These are phyloP conservation scores for Seira ritae DNA, from an alignment of 2,888 invertebrate species.

Conservation along the genomic window DNA sequence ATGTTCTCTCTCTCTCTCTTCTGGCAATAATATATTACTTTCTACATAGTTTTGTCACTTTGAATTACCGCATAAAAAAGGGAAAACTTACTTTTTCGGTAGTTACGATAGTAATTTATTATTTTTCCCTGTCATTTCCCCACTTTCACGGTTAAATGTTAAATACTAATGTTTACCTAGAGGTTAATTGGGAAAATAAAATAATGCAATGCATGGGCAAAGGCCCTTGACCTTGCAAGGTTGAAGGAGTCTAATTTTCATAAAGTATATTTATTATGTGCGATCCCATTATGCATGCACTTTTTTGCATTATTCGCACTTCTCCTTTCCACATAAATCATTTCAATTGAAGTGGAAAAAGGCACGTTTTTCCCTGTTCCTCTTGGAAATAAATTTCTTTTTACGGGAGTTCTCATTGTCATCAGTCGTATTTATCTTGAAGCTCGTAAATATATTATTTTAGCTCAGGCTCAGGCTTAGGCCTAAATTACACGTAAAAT, in stretches of 20 bases:
- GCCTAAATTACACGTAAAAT: neutral
- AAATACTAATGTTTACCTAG: neutral
- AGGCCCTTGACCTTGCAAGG: constrained; percentile 64
- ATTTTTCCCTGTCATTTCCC: constrained; percentile 32
- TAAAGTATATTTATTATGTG: constrained; percentile 33
- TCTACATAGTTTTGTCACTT: constrained; percentile 35
- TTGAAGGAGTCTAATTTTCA: constrained; percentile 55
- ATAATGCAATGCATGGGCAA: neutral
- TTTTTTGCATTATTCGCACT: constrained; percentile 35
- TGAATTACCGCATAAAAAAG: constrained; percentile 43
- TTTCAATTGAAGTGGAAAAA: constrained; percentile 51
- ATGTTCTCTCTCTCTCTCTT: too few species aligned
- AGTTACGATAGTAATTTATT: constrained; percentile 47
- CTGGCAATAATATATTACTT: too few species aligned
- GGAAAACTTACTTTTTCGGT: constrained; percentile 30
- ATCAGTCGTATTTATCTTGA: constrained; percentile 11
- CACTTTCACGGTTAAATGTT: neutral
- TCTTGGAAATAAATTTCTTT: neutral
- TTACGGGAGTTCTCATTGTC: constrained; percentile 7
- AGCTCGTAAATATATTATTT: constrained; percentile 6
- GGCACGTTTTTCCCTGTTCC: constrained; percentile 31
- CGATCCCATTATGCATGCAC: constrained; percentile 4
- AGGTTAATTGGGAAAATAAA: constrained; percentile 38
- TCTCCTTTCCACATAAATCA: constrained; percentile 53
- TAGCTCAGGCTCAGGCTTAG: neutral